A percentile compares a stretch with the other conserved stretches of the same genome.
phyloP scores from a whole-genome alignment of 2,113 vertebrate species.

The Columbina picui region DNA sequence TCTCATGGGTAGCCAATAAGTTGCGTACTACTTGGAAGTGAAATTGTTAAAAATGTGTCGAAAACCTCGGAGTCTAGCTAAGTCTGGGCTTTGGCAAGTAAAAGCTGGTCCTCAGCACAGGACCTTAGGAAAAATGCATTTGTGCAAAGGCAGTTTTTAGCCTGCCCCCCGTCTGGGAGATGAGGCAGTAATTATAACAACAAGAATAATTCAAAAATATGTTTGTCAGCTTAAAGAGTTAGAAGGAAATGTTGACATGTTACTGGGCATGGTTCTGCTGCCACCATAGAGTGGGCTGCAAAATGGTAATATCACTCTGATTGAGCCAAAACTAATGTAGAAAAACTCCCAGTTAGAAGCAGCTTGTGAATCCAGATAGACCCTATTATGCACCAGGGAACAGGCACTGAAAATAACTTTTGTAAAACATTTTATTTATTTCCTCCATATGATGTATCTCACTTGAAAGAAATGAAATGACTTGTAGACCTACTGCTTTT shows the following conservation, averaged over 20 bases:
- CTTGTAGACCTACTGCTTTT: constrained; percentile 56
- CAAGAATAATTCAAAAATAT: neutral
- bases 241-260: neutral
- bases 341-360: neutral
- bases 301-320: neutral
- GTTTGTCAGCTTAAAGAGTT: neutral
- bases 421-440: constrained; percentile 45
- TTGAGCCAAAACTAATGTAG: neutral
- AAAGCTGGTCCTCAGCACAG: neutral
- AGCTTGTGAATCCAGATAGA: neutral
- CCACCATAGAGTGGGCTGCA: neutral
- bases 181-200: neutral
- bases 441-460: neutral
- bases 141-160: neutral
- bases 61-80: neutral
- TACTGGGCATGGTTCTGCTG: neutral
- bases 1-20: neutral
- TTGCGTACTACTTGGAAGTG: neutral
- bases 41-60: neutral
- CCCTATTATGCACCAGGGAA: neutral
- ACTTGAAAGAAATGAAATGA: constrained; percentile 18
- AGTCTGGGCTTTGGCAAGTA: neutral
- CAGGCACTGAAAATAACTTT: neutral
- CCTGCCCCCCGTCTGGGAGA: neutral
- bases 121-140: neutral